Conservation (phyloP, 1,140 invertebrate genomes). For the Drosophila sturtevanti region DNA sequence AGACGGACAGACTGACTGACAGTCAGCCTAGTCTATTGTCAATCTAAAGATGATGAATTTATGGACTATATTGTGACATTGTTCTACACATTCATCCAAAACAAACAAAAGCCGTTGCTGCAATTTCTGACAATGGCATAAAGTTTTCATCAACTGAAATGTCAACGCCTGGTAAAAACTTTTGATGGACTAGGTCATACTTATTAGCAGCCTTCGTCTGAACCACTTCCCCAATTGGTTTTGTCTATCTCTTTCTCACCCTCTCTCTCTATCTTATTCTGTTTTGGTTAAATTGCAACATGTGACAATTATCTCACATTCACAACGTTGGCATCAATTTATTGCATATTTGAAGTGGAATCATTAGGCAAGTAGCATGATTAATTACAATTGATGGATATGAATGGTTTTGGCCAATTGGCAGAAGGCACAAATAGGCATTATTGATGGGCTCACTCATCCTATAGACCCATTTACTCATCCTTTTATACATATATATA, state of each 20-base stretch:
- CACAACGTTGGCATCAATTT: conserved; percentile 5
- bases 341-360: conserved; percentile 47
- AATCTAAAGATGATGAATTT: conserved; percentile 4
- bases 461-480: conserved; percentile 17
- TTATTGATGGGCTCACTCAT: conserved; percentile 62
- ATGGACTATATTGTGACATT: conserved; percentile 2
- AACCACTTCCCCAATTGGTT: conserved; percentile 16
- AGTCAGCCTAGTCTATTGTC: not conserved
- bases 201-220: not conserved
- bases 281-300: no score
- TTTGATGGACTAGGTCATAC: conserved; percentile 33
- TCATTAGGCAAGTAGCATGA: conserved; percentile 69
- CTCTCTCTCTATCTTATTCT: not conserved
- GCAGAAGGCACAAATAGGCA: conserved; percentile 53
- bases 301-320: conserved; percentile 43
- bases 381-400: conserved; percentile 78
- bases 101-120: conserved; percentile 10
- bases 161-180: conserved; percentile 5
- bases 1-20: not conserved
- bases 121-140: conserved; percentile 4
- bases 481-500: not conserved
- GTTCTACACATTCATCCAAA: not conserved
- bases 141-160: conserved; percentile 7
- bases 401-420: conserved; percentile 53
- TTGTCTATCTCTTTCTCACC: conserved; percentile 5